phyloP scores from a whole-genome alignment of 2,888 invertebrate species.

The Rhogogaster chlorosoma region DNA sequence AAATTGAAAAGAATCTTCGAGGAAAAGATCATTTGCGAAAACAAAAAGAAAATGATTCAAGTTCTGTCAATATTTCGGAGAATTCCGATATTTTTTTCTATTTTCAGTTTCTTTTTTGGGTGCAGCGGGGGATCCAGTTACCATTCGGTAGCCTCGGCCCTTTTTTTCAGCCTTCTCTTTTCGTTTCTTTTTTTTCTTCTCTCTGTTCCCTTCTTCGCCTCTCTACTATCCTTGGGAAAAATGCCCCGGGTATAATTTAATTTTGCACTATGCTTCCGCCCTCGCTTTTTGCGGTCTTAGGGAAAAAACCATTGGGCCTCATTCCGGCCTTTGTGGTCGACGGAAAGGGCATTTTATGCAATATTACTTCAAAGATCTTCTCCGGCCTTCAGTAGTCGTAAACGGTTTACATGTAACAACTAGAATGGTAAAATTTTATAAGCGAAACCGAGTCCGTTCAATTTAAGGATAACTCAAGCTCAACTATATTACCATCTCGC shows the following conservation, averaged over 20 bases:
- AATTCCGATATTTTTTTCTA: conserved; percentile 5
- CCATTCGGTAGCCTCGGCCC: conserved; percentile 44
- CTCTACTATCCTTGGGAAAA: conserved; percentile 49
- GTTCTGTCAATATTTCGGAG: conserved; percentile 48
- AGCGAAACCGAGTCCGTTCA: background rate
- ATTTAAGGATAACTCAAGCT: background rate
- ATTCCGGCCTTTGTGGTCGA: conserved; percentile 20
- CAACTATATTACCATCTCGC: background rate
- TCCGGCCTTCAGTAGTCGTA: background rate
- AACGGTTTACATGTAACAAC: background rate
- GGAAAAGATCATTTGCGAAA: conserved; percentile 59
- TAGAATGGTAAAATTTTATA: background rate
- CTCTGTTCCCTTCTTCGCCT: background rate
- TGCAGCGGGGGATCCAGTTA: conserved; percentile 53
- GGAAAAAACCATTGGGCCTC: conserved; percentile 41
- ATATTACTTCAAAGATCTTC: conserved; percentile 4
- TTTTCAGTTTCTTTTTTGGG: conserved; percentile 16
- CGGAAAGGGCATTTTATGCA: conserved; percentile 26
- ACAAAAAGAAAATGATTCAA: conserved; percentile 51
- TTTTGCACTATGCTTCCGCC: conserved; percentile 55
- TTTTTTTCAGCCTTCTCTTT: conserved; percentile 38
- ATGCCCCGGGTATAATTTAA: conserved; percentile 52
- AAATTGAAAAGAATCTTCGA: conserved; percentile 47
- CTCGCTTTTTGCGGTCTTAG: conserved; percentile 51
- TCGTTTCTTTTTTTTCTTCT: background rate